Base-by-base conservation (phyloP, 1,140 invertebrate species). In the Trypoxylus dichotomus region DNA sequence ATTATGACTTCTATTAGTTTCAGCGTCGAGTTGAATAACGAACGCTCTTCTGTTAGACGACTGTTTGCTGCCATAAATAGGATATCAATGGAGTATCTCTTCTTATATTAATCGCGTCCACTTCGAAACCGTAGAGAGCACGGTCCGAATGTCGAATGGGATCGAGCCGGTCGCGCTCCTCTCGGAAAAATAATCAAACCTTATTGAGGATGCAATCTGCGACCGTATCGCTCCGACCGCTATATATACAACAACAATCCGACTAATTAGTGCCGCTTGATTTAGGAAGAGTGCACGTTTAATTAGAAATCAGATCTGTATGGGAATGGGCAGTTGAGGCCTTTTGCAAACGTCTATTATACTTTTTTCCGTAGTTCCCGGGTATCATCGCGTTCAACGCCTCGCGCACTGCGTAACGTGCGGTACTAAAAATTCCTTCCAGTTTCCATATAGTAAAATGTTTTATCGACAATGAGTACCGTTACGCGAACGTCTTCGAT, bases 381-480 rank as follows among this genome's bases (percentile, higher is more conserved):
- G 6, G 47, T 54, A 54, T 54, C 47, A n/a, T 54, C 47, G 19
- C 47, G 19, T n/a, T 19, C 6, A 54, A 15, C 47, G 15, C 15
- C 13, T 54, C 19, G 15, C 13, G 19, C 5, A 13, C n/a, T 8
- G 32, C 32, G 19, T 54, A 19, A 3, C 47, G 19, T 54, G 47
- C 47, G 47, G 47, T 19, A 54, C 47, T 54, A 54, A 54, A 54
- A 54, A 54, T 54, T 54, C 47, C n/a, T 54, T n/a, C 47, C 47
- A 54, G 47, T 54, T 54, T 54, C 47, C 47, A 54, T 54, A 19
- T 54, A 19, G 47, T 54, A 19, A n/a, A 54, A n/a, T n/a, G 47
- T 54, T 54, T 54, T 54, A 54, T n/a, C 47, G 47, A 54, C 47
- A 54, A 54, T 54, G 47, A n/a, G 47, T 54, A 54, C 47, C 47